Conservation (phyloP, 2,888 invertebrate species). For the Baccha elongata region DNA sequence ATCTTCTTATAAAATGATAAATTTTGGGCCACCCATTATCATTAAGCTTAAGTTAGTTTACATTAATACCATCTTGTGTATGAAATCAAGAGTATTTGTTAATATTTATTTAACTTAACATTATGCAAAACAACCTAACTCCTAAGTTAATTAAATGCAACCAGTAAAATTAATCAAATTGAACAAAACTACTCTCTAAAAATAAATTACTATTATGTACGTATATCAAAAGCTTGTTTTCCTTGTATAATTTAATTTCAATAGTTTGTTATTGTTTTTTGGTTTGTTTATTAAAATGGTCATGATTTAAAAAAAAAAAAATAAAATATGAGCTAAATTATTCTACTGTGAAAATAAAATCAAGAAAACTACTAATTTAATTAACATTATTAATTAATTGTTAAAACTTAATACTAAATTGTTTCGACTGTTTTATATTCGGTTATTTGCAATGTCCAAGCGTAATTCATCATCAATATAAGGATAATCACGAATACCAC, state of each 20-base stretch:
- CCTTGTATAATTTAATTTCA: not conserved
- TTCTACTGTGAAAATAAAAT: not conserved
- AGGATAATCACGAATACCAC: slow-evolving; percentile 80
- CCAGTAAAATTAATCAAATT: too few relatives aligned
- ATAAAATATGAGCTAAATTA: slow-evolving; percentile 6
- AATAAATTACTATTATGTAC: too few relatives aligned
- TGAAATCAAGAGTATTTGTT: too few relatives aligned
- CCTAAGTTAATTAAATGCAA: too few relatives aligned
- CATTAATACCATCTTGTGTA: too few relatives aligned
- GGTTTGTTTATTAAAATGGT: slow-evolving; percentile 14
- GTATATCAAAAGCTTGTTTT: slow-evolving; percentile 8
- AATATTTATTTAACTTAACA: too few relatives aligned
- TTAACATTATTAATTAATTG: not conserved
- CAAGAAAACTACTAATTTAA: not conserved
- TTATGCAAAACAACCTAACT: too few relatives aligned
- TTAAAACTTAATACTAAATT: slow-evolving; percentile 21
- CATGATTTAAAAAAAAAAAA: slow-evolving; percentile 22
- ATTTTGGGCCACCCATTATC: too few relatives aligned
- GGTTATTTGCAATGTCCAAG: slow-evolving; percentile 78
- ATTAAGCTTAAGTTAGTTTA: too few relatives aligned
- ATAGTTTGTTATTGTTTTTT: not conserved
- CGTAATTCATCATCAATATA: slow-evolving; percentile 82
- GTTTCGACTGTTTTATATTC: slow-evolving; percentile 56
- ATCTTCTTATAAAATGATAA: too few relatives aligned
- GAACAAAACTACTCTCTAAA: too few relatives aligned